Evolutionary conservation across 1,140 invertebrate species (phyloP), one percentile per base, ranked within the genome.

Genomic region (Calephelis virginiensis): DNA sequence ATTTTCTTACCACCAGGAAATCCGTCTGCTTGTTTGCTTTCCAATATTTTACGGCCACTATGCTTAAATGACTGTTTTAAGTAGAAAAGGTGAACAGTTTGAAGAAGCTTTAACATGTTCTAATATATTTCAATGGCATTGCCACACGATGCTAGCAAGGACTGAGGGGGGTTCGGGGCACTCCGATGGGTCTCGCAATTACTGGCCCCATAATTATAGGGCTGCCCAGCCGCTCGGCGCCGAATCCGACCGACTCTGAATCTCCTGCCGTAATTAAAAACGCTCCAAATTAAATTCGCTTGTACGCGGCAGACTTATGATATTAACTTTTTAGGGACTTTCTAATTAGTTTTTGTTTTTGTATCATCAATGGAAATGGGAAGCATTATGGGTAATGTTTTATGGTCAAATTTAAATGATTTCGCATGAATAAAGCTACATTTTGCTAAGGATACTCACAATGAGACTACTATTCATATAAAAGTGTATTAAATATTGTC

Each of bases 271-370:
- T 90, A 90, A 90, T 90, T 90, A 90, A 90, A 90, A 90, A 88
- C 80, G 84, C 78, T 90, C 86, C 80, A 87, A 90, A 90, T 90
- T 89, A 89, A 90, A 90, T 90, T 90, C 84, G 88, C 88, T 88
- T 80, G 83, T 89, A 80, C 71, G 43, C 74, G 74, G 75, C 80
- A 80, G 81, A 80, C 82, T 90, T 90, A 88, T 86, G 84, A 87
- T 87, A 85, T 85, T 84, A 85, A 85, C 86, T 86, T 90, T 90
- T 89, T 87, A 85, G 77, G 78, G 75, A 77, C 85, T 89, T 86
- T 90, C 87, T 90, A 86, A 89, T 90, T 87, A 88, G 82, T 87
- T 90, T 89, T 85, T 80, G 77, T 85, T 86, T 85, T 81, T 82
- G 68, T 75, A 66, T 60, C 56, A 74, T 66, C 63, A 74, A 64